A percentile compares a stretch with the other conserved stretches of the same genome.
Evolutionary conservation across 1,140 invertebrate genomes (phyloP).

Genomic region (Zaprionus ornatus): DNA sequence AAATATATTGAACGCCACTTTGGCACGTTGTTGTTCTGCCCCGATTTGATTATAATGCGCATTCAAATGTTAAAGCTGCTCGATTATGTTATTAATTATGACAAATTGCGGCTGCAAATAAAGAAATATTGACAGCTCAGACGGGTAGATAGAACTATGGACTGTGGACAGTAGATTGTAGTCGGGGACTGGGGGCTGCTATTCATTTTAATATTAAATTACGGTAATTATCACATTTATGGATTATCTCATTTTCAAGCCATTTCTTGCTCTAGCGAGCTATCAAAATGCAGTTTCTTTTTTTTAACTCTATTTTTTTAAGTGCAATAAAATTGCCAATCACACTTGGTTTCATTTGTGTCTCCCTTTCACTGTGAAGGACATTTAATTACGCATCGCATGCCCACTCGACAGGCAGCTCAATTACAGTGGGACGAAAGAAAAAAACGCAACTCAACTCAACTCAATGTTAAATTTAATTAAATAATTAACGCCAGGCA

Average conservation of each 20-base stretch:
- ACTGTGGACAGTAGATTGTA: neutral
- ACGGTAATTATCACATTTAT: neutral
- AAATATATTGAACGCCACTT: slow-evolving; percentile 22
- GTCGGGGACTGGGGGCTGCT: neutral
- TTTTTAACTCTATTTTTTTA: neutral
- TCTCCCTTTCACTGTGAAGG: slow-evolving; percentile 18
- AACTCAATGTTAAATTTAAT: slow-evolving; percentile 50
- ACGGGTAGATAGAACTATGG: too few species aligned
- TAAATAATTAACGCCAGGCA: slow-evolving; percentile 56
- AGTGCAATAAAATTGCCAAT: neutral
- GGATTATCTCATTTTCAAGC: neutral
- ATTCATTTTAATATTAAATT: slow-evolving; percentile 3
- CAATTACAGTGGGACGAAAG: slow-evolving; percentile 47
- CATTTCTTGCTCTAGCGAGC: neutral
- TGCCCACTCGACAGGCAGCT: slow-evolving; percentile 42
- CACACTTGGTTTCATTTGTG: neutral
- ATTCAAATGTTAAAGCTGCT: slow-evolving; percentile 4
- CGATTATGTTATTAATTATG: slow-evolving; percentile 18
- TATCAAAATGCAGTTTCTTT: neutral
- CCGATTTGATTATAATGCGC: neutral
- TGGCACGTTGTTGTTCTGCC: neutral
- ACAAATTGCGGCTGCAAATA: neutral
- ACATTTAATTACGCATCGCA: slow-evolving; percentile 53
- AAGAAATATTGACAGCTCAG: neutral
- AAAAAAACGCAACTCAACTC: slow-evolving; percentile 12